A percentile compares a stretch with the other conserved stretches of the same genome.
Evolutionary conservation across 2,888 invertebrate species (phyloP).

Genomic region (Drosophila infuscata): DNA sequence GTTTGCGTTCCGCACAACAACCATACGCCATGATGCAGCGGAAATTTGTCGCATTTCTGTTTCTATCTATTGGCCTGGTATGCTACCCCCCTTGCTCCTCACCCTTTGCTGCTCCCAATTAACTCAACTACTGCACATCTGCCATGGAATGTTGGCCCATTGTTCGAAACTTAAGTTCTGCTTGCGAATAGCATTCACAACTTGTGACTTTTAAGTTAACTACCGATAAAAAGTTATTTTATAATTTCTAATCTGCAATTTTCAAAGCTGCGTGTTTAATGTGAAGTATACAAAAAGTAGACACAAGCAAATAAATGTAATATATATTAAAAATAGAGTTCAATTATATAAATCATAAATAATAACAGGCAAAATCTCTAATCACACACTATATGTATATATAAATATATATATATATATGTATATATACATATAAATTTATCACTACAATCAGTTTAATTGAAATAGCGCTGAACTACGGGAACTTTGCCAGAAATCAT

Average conservation of each 20-base stretch:
- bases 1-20: slow-evolving; percentile 47
- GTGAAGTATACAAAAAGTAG: not conserved
- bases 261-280: not conserved
- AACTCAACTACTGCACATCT: slow-evolving; percentile 22
- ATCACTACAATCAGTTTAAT: not conserved
- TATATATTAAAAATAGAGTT: not conserved
- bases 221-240: not conserved
- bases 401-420: not conserved
- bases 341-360: too few relatives aligned
- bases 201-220: slow-evolving; percentile 28
- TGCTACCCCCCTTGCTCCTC: not conserved
- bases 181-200: slow-evolving; percentile 35
- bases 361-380: not conserved
- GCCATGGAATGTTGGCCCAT: slow-evolving; percentile 47
- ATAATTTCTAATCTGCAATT: not conserved
- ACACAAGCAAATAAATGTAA: not conserved
- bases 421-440: too few relatives aligned
- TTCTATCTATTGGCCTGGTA: slow-evolving; percentile 2
- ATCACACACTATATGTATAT: not conserved
- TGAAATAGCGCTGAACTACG: not conserved
- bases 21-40: slow-evolving; percentile 40
- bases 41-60: slow-evolving; percentile 52
- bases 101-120: slow-evolving; percentile 8
- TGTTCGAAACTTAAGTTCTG: slow-evolving; percentile 52
- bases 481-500: not conserved